These are phyloP conservation scores for Pomacea canaliculata DNA, from an alignment of 2,888 invertebrate species.

Conservation along the genomic window DNA sequence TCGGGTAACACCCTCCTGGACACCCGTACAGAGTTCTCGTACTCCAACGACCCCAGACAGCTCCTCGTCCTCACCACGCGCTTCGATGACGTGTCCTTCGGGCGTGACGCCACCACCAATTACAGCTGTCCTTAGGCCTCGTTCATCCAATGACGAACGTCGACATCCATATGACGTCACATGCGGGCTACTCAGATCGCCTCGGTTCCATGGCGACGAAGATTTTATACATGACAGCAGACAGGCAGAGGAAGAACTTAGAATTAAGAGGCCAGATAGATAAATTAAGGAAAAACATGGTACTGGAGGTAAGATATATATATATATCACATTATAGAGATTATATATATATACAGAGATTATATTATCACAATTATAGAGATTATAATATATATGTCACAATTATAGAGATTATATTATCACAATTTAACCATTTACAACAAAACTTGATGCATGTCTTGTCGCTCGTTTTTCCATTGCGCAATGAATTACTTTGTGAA, in stretches of 20 bases:
- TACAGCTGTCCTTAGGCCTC: constrained; percentile 42
- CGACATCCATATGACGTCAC: constrained; percentile 46
- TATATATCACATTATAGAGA: background rate
- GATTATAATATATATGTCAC: too few species aligned
- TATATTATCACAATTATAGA: background rate
- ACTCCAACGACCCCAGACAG: constrained; percentile 48
- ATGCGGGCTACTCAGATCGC: constrained; percentile 35
- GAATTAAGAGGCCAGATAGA: constrained; percentile 46
- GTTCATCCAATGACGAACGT: constrained; percentile 53
- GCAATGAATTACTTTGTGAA: background rate
- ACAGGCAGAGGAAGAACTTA: constrained; percentile 41
- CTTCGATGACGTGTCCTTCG: constrained; percentile 31
- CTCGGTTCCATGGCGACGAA: constrained; percentile 40
- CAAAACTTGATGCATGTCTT: background rate
- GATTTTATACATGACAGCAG: constrained; percentile 44
- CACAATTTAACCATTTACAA: background rate
- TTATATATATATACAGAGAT: too few species aligned
- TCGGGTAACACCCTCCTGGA: constrained; percentile 39
- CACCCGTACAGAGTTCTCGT: constrained; percentile 50
- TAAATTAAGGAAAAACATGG: constrained; percentile 34
- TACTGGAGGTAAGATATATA: constrained; percentile 38
- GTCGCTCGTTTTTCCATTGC: background rate
- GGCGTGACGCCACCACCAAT: constrained; percentile 32
- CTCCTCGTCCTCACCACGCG: constrained; percentile 43
- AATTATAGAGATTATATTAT: background rate